phyloP scores from a whole-genome alignment of 1,140 invertebrate genomes.

The Wiebesia pumilae region DNA sequence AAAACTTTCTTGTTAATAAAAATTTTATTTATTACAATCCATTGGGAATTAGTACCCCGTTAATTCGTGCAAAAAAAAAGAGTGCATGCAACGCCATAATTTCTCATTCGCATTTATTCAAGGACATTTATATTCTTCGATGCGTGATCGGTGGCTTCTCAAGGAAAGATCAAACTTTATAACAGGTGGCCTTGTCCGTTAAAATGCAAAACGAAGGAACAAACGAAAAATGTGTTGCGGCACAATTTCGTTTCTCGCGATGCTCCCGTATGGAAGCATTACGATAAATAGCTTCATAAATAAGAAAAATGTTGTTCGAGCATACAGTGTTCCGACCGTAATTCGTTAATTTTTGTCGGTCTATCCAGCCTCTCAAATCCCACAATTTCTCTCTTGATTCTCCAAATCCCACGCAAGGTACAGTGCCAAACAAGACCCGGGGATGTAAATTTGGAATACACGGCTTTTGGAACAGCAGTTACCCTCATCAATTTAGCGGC shows the following conservation, averaged over 20 bases:
- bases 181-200: no score
- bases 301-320: not conserved
- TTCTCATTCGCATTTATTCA: no score
- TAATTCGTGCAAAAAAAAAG: no score
- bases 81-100: no score
- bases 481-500: constrained; percentile 37
- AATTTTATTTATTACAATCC: no score
- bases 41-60: no score
- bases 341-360: constrained; percentile 17
- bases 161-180: no score
- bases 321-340: not conserved
- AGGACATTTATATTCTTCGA: no score
- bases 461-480: not conserved
- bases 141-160: no score
- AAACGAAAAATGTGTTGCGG: no score
- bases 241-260: not conserved
- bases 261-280: not conserved
- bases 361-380: not conserved
- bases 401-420: constrained; percentile 15
- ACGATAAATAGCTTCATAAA: not conserved
- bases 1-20: no score
- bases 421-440: not conserved
- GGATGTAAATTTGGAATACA: constrained; percentile 31
- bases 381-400: not conserved
- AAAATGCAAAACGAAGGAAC: no score